A percentile compares a stretch with the other conserved stretches of the same genome.
Conservation (phyloP, 2,888 invertebrate species). For the Peribatodes rhomboidaria region DNA sequence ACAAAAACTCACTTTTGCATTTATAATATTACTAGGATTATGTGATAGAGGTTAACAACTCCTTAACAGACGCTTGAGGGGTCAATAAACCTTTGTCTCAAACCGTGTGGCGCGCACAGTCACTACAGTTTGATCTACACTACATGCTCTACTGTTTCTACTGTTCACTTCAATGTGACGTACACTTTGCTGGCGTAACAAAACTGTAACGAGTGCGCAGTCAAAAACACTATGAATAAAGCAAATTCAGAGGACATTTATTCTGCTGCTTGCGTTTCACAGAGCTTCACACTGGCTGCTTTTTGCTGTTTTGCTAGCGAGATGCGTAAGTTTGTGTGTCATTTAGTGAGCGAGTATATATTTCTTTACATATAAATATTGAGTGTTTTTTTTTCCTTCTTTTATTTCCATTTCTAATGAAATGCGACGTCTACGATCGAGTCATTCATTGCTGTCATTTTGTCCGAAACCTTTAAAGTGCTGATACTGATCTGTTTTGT, state of each 20-base stretch:
- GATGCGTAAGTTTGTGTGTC: neutral
- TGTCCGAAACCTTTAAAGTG: conserved; percentile 25
- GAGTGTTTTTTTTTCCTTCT: neutral
- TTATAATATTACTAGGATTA: no score
- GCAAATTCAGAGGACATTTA: conserved; percentile 14
- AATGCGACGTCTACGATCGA: neutral
- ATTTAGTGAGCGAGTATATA: neutral
- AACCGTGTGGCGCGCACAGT: no score
- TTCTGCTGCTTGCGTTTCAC: conserved; percentile 23
- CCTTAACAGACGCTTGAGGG: no score
- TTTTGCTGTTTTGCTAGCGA: neutral
- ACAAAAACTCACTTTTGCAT: no score
- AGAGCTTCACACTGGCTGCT: neutral
- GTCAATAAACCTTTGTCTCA: no score
- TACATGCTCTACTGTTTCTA: conserved; percentile 11
- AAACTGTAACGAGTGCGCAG: conserved; percentile 19
- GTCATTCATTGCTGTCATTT: conserved; percentile 15
- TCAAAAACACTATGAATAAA: conserved; percentile 28
- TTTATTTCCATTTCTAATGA: neutral
- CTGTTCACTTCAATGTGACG: conserved; percentile 8
- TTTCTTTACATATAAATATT: no score
- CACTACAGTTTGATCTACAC: no score
- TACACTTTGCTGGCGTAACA: conserved; percentile 25
- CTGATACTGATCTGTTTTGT: conserved; percentile 35
- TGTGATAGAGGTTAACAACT: no score